Evolutionary conservation across 2,888 invertebrate species (phyloP).

Genomic region (Acleris cristana): DNA sequence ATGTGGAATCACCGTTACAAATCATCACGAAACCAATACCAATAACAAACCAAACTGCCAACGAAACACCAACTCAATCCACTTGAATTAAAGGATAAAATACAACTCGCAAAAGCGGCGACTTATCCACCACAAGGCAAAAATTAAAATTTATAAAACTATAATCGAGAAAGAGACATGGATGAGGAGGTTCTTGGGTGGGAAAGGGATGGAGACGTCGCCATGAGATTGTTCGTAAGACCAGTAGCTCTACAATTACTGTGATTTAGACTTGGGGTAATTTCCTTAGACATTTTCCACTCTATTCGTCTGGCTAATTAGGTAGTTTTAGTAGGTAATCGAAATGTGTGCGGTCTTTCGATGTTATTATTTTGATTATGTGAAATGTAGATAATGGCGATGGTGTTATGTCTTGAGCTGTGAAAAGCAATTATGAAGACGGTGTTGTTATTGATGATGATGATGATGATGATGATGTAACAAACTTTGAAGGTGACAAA

Average conservation of each 20-base stretch:
- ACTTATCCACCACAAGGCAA: conserved; percentile 18
- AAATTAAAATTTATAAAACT: conserved; percentile 33
- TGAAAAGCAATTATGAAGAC: neutral
- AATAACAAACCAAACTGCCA: conserved; percentile 16
- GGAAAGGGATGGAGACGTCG: conserved; percentile 64
- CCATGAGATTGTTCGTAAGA: conserved; percentile 65
- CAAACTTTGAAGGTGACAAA: neutral
- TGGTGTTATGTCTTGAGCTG: conserved; percentile 13
- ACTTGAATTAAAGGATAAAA: neutral
- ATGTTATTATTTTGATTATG: conserved; percentile 75
- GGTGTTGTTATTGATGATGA: neutral
- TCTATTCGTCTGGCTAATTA: conserved; percentile 69
- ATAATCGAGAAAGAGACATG: conserved; percentile 28
- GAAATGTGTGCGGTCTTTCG: conserved; percentile 71
- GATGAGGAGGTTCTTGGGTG: conserved; percentile 41
- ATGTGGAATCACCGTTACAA: conserved; percentile 42
- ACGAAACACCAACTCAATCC: neutral
- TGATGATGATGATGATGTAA: too few species aligned
- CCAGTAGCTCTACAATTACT: conserved; percentile 77
- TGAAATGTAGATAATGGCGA: conserved; percentile 42
- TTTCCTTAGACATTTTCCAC: conserved; percentile 70
- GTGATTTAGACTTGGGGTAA: conserved; percentile 67
- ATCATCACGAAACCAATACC: conserved; percentile 43
- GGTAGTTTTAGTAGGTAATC: conserved; percentile 69
- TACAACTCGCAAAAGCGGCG: neutral